Conservation (phyloP, 1,140 invertebrate genomes). For the Drosophila subpulchrella region DNA sequence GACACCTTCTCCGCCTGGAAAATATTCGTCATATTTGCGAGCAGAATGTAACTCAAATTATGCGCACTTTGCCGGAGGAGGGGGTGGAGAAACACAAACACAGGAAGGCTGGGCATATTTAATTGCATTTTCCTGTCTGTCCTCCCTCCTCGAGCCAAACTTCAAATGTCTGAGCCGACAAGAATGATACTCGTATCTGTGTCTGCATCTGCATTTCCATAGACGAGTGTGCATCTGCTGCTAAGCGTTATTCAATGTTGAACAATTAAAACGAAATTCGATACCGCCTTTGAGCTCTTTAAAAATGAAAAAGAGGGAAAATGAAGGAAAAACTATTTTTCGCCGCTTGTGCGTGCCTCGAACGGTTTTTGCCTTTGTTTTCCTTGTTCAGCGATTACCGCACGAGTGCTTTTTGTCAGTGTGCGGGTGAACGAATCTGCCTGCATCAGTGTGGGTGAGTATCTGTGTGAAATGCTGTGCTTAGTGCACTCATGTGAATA, state of each 20-base stretch:
- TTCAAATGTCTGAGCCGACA: constrained; percentile 28
- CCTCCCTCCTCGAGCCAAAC: constrained; percentile 16
- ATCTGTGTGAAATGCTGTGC: constrained; percentile 34
- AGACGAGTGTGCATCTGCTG: constrained; percentile 6
- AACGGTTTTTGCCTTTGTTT: constrained; percentile 30
- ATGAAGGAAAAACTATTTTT: constrained; percentile 47
- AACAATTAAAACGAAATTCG: constrained; percentile 63
- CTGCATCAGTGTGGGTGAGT: constrained; percentile 12
- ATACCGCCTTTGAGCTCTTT: constrained; percentile 40
- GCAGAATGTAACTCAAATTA: constrained; percentile 64
- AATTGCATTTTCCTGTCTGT: constrained; percentile 67
- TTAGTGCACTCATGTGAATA: constrained; percentile 70
- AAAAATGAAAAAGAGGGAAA: neutral
- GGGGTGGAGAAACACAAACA: constrained; percentile 3
- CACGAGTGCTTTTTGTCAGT: constrained; percentile 55
- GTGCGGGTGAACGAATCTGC: constrained; percentile 24
- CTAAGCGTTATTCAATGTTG: constrained; percentile 42
- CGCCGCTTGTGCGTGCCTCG: constrained; percentile 29
- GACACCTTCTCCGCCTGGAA: constrained; percentile 9
- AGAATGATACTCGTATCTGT: constrained; percentile 25
- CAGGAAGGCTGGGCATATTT: constrained; percentile 29
- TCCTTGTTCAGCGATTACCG: constrained; percentile 33
- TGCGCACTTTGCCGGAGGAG: constrained; percentile 7
- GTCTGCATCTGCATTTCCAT: constrained; percentile 28
- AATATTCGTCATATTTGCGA: constrained; percentile 59